phyloP scores from a whole-genome alignment of 2,113 vertebrate genomes.

The Anarhynchus alexandrinus region DNA sequence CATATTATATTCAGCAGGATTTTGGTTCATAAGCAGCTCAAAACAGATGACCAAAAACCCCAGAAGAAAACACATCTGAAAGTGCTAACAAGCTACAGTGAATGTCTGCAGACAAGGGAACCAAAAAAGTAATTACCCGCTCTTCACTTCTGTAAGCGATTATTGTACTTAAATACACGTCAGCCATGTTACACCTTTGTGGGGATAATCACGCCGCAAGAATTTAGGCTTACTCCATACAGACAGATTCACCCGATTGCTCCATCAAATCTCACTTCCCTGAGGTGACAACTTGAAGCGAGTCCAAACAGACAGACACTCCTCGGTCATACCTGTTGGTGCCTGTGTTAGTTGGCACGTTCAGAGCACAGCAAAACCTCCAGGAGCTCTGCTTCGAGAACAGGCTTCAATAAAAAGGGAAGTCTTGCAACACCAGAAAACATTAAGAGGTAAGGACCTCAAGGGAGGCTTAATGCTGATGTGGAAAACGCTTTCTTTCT shows the following conservation, averaged over 20 bases:
- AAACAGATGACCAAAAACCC: background rate
- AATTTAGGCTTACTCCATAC: background rate
- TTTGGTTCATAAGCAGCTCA: background rate
- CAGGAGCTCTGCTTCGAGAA: background rate
- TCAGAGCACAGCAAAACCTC: background rate
- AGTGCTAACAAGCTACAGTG: background rate
- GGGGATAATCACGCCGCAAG: background rate
- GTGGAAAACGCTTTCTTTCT: background rate
- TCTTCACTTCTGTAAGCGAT: fast-evolving
- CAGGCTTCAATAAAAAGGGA: background rate
- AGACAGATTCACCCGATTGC: background rate
- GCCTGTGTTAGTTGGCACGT: fast-evolving
- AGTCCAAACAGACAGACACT: background rate
- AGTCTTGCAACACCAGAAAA: background rate
- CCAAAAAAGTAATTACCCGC: background rate
- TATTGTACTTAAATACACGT: background rate
- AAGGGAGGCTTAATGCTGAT: background rate
- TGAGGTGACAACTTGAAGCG: background rate
- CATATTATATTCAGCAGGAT: fast-evolving
- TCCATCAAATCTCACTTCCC: background rate
- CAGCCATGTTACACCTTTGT: fast-evolving
- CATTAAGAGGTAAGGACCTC: background rate
- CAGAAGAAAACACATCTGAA: background rate
- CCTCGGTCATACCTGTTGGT: background rate
- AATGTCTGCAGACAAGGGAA: background rate